A percentile compares a stretch with the other conserved stretches of the same genome.
Conservation (phyloP, 2,797 vertebrate genomes). For the Erethizon dorsatum region DNA sequence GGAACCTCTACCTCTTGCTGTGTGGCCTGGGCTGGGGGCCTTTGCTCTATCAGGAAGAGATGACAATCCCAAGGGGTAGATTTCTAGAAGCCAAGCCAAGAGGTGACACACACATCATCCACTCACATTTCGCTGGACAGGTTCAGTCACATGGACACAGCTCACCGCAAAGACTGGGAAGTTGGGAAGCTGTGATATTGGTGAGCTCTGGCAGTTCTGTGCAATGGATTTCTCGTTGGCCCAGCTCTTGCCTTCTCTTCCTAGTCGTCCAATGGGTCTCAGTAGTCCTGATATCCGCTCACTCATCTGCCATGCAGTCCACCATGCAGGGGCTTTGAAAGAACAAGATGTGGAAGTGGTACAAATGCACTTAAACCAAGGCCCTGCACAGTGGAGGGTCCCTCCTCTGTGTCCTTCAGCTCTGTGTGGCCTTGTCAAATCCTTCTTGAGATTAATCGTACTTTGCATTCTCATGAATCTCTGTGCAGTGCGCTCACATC, state of each 20-base stretch:
- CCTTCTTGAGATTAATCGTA: constrained; percentile 16
- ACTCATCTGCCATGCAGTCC: background rate
- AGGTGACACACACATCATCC: background rate
- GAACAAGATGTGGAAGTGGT: background rate
- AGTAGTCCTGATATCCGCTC: background rate
- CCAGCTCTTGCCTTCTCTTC: background rate
- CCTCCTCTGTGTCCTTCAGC: background rate
- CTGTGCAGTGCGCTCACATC: background rate
- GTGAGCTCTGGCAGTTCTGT: background rate
- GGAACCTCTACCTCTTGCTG: background rate
- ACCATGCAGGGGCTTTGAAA: background rate
- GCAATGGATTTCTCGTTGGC: background rate
- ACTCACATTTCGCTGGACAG: background rate
- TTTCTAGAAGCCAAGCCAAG: background rate
- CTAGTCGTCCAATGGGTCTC: background rate
- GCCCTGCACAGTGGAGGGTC: background rate
- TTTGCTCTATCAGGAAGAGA: background rate
- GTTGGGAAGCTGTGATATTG: rapidly evolving
- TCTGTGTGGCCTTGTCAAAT: background rate
- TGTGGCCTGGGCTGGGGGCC: background rate
- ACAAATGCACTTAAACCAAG: background rate
- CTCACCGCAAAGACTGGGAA: background rate
- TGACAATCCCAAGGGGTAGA: background rate
- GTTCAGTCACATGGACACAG: background rate
- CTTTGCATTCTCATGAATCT: constrained; percentile 48